A percentile compares a stretch with the other conserved stretches of the same genome.
These are phyloP conservation scores for Poeciliopsis retropinna DNA, from an alignment of 2,113 vertebrate genomes.

Conservation along the genomic window DNA sequence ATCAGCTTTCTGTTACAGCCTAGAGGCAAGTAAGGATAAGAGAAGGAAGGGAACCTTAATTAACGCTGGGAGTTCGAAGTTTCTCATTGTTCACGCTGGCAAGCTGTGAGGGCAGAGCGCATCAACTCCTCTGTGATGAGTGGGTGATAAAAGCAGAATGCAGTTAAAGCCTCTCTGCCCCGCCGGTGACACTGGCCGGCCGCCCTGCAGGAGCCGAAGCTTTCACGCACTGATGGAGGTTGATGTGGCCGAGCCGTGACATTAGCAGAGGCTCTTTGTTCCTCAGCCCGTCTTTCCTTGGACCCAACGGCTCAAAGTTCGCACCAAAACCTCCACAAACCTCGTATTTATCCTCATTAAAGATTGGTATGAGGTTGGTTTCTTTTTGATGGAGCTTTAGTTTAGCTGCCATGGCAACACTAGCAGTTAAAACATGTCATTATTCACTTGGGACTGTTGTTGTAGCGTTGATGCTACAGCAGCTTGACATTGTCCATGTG, in stretches of 20 bases:
- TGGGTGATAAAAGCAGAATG: conserved; percentile 40
- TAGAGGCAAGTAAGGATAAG: neutral
- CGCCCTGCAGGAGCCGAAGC: conserved; percentile 28
- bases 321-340: neutral
- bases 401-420: too few relatives aligned
- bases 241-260: conserved; percentile 35
- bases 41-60: neutral
- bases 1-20: conserved; percentile 7
- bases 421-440: neutral
- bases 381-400: too few relatives aligned
- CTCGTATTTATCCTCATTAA: too few relatives aligned
- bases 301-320: neutral
- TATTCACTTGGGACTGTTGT: conserved; percentile 21
- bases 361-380: too few relatives aligned
- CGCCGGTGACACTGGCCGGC: conserved; percentile 18
- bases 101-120: conserved; percentile 13
- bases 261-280: conserved; percentile 1
- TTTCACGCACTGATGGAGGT: conserved; percentile 42
- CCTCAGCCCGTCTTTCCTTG: conserved; percentile 28
- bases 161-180: conserved; percentile 10
- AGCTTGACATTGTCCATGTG: neutral
- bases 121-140: neutral
- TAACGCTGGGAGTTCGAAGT: neutral
- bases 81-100: neutral
- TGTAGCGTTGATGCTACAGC: conserved; percentile 1